These are phyloP conservation scores for Zygogramma bicolorata DNA, from an alignment of 2,888 invertebrate genomes.

Conservation along the genomic window DNA sequence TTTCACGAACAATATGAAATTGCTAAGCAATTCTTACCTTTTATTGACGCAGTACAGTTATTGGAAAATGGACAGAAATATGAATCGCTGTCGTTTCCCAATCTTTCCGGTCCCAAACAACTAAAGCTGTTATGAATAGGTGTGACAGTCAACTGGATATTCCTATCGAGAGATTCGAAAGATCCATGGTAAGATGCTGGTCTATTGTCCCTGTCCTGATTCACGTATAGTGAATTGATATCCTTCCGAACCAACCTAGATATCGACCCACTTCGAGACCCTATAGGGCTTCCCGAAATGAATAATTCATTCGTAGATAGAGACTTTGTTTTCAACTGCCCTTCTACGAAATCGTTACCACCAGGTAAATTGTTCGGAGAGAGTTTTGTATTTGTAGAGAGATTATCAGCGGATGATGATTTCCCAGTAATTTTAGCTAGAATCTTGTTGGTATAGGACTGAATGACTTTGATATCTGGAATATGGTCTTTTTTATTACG, in stretches of 20 bases:
- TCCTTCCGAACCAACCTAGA: constrained; percentile 50
- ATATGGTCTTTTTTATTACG: constrained; percentile 56
- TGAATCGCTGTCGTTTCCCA: constrained; percentile 36
- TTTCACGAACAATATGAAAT: too few relatives aligned
- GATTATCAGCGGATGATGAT: constrained; percentile 69
- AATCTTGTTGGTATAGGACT: constrained; percentile 68
- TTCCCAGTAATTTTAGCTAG: constrained; percentile 68
- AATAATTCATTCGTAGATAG: constrained; percentile 68
- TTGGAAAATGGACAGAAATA: constrained; percentile 59
- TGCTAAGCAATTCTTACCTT: constrained; percentile 52
- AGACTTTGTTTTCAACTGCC: constrained; percentile 63
- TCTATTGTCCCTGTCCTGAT: constrained; percentile 42
- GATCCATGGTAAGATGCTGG: constrained; percentile 61
- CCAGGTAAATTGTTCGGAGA: constrained; percentile 36
- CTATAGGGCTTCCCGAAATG: constrained; percentile 53
- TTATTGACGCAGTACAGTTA: constrained; percentile 53
- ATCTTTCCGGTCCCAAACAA: constrained; percentile 22
- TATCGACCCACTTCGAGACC: constrained; percentile 57
- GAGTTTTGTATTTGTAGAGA: constrained; percentile 56
- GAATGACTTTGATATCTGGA: constrained; percentile 64
- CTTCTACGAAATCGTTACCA: constrained; percentile 22
- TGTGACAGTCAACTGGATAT: constrained; percentile 29
- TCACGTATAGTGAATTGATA: constrained; percentile 42
- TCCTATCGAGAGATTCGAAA: constrained; percentile 56
- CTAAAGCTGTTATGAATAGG: constrained; percentile 22